phyloP scores from a whole-genome alignment of 1,140 invertebrate species.

The Lepeophtheirus salmonis region DNA sequence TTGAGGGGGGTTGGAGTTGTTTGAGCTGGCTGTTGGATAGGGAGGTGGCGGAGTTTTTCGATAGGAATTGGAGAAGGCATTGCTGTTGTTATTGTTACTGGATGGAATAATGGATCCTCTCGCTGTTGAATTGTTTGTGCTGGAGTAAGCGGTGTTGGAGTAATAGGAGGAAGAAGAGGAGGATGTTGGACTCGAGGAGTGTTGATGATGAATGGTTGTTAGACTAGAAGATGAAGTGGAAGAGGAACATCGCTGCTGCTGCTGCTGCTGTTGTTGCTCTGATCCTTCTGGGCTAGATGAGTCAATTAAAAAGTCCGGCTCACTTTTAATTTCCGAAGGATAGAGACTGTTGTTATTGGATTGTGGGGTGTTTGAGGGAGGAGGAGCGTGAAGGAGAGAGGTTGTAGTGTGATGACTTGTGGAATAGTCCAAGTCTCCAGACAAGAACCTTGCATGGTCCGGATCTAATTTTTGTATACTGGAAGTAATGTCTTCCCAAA shows the following conservation, averaged over 20 bases:
- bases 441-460: conserved; percentile 44
- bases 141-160: conserved; percentile 13
- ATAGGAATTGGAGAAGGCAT: conserved; percentile 12
- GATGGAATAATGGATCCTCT: too few relatives aligned
- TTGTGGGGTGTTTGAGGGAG: conserved; percentile 24
- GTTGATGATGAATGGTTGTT: conserved; percentile 18
- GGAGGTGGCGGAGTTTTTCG: conserved; percentile 24
- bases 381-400: conserved; percentile 29
- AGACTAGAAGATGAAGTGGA: conserved; percentile 6
- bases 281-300: conserved; percentile 35
- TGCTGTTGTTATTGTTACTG: too few relatives aligned
- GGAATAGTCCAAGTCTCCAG: background rate
- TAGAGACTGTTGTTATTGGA: conserved; percentile 24
- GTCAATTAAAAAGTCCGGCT: conserved; percentile 26
- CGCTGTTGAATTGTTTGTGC: too few relatives aligned
- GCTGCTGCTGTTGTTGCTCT: background rate
- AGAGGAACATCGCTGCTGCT: background rate
- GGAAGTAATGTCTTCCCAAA: conserved; percentile 72
- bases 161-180: conserved; percentile 15
- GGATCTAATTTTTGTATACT: conserved; percentile 69
- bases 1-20: conserved; percentile 28
- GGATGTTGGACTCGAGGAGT: conserved; percentile 35
- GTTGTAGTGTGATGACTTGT: conserved; percentile 30
- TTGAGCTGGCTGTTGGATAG: conserved; percentile 22
- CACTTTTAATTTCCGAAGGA: conserved; percentile 18